These are phyloP conservation scores for Villa cingulata DNA, from an alignment of 2,888 invertebrate species.

Conservation along the genomic window DNA sequence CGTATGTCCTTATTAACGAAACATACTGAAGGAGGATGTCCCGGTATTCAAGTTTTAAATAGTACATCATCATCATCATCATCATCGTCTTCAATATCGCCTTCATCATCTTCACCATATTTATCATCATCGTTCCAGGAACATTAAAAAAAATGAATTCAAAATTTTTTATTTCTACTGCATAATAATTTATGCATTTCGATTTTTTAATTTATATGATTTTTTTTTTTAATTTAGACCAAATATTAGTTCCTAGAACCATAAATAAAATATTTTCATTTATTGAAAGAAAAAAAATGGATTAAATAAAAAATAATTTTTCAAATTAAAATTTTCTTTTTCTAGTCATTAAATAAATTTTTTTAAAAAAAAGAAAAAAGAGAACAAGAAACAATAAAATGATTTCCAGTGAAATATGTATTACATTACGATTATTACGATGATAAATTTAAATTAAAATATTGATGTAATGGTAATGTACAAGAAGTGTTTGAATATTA, in stretches of 20 bases:
- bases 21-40: slow-evolving; percentile 83
- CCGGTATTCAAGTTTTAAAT: slow-evolving; percentile 32
- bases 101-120: background rate
- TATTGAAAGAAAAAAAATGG: background rate
- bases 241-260: slow-evolving; percentile 37
- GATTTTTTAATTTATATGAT: too few species aligned
- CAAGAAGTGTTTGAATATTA: too few species aligned
- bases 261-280: slow-evolving; percentile 11
- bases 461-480: too few species aligned
- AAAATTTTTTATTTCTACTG: background rate
- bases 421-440: too few species aligned
- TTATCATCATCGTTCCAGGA: slow-evolving; percentile 4
- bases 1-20: slow-evolving; percentile 91
- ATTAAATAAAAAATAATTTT: background rate
- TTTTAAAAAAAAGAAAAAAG: too few species aligned
- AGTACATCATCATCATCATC: background rate
- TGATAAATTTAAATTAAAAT: too few species aligned
- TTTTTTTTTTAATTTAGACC: slow-evolving; percentile 19
- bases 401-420: too few species aligned
- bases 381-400: too few species aligned
- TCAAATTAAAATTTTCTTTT: background rate
- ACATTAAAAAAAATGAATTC: background rate
- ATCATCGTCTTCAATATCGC: background rate
- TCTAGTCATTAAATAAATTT: too few species aligned
- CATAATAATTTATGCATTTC: background rate